phyloP scores from a whole-genome alignment of 2,797 vertebrate genomes.

The Etheostoma nigrum region DNA sequence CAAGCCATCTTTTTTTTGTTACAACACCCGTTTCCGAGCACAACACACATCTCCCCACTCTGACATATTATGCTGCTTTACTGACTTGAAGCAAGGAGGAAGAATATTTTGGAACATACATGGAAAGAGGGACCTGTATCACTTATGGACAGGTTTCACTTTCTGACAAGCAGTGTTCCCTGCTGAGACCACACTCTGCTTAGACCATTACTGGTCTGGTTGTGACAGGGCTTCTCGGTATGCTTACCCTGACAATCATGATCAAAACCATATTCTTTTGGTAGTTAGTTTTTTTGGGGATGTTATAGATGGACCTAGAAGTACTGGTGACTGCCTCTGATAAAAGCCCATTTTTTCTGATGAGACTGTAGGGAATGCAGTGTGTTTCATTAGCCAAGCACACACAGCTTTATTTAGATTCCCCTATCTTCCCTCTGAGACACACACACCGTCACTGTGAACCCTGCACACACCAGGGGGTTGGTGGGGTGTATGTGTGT shows the following conservation, averaged over 20 bases:
- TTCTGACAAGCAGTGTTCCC: slow-evolving; percentile 17
- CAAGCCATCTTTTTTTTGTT: neutral
- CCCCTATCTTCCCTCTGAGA: slow-evolving; percentile 76
- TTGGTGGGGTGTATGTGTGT: slow-evolving; percentile 10
- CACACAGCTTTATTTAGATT: slow-evolving; percentile 84
- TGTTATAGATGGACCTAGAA: slow-evolving; percentile 64
- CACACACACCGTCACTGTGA: slow-evolving; percentile 73
- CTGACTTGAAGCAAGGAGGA: neutral
- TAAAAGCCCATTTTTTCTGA: slow-evolving; percentile 77
- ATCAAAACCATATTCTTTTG: neutral
- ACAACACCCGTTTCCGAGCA: slow-evolving; percentile 4
- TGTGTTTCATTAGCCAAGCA: slow-evolving; percentile 83
- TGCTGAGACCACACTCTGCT: neutral
- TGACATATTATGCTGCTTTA: neutral
- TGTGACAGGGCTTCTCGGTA: slow-evolving; percentile 4
- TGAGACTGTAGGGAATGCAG: slow-evolving; percentile 76
- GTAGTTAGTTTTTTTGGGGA: slow-evolving; percentile 32
- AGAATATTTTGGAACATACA: neutral
- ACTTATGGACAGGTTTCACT: slow-evolving; percentile 3
- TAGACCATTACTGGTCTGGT: slow-evolving; percentile 4
- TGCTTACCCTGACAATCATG: neutral
- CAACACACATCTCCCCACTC: neutral
- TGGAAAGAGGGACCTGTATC: slow-evolving; percentile 5
- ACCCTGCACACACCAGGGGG: slow-evolving; percentile 73
- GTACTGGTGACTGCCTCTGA: slow-evolving; percentile 60